Base-by-base conservation (phyloP, 2,888 invertebrate genomes). In the Drosophila peninsularis region DNA sequence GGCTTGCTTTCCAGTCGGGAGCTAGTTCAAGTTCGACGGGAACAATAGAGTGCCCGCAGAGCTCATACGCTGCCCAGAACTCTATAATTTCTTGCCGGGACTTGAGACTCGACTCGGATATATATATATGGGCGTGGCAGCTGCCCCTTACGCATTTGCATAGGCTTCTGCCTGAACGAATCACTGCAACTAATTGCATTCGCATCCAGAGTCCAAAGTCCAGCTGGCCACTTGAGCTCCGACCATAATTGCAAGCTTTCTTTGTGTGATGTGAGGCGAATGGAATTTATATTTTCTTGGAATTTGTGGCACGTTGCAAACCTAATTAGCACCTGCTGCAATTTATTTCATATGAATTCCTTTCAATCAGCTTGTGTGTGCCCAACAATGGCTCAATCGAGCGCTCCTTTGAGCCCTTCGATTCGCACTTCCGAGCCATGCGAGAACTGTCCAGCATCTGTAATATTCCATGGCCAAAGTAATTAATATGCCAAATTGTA, bases 281-380 rank as follows among this genome's bases (percentile, higher is more conserved):
- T 41, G 30, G 44, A 13, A 27, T 27, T 19, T 1, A 17, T 27
- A 21, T 44, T 56, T 58, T 21, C 39, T 32, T 21, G 30, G 9
- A 21, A 13, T 52, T 41, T 41, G 39, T 24, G 50, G 21, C 36
- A 17, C 21, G n/a, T 39, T 62, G 56, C 24, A 5, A 49, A 62
- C 11, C 17, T 27, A 44, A 53, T 62, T 32, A 64, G 17, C 44
- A 32, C 32, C 37, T 37, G 44, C 6, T 19, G 11, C 44, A 5
- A 63, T 53, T 64, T 19, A 11, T 30, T 53, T 27, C 44, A 11
- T 45, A 10, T n/a, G 24, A 30, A 34, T 13, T 32, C 11, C 14
- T 32, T 45, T 34, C 61, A 62, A 62, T 53, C 19, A 53, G 37
- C 32, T 53, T 27, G 10, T 30, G 34, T 45, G 24, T 9, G 30